Conservation (phyloP, 2,797 vertebrate genomes). For the Tauraco hartlaubi region DNA sequence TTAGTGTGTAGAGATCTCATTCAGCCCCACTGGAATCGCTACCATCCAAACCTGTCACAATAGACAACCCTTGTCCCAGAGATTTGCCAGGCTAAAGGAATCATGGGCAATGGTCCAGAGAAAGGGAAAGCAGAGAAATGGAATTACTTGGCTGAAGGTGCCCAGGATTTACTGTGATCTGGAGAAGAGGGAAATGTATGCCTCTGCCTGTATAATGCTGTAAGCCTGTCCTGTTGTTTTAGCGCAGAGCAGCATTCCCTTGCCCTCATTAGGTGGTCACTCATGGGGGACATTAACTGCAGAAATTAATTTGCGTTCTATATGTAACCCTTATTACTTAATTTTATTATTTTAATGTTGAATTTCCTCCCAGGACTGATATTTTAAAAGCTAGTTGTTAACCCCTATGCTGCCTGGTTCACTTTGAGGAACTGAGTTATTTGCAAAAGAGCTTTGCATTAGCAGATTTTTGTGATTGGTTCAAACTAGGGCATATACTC, state of each 20-base stretch:
- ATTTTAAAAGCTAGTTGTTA: not conserved
- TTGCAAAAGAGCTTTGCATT: not conserved
- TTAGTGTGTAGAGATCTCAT: slow-evolving; percentile 13
- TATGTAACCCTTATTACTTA: not conserved
- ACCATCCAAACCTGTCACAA: slow-evolving; percentile 13
- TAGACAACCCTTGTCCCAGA: slow-evolving; percentile 2
- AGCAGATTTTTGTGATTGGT: not conserved
- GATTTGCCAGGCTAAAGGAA: slow-evolving; percentile 39
- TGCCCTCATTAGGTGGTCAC: not conserved
- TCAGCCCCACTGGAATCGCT: not conserved
- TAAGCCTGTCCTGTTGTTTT: not conserved
- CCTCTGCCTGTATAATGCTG: not conserved
- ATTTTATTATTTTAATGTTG: not conserved
- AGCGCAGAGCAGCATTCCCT: not conserved
- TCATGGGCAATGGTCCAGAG: slow-evolving; percentile 25
- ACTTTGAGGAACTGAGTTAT: not conserved
- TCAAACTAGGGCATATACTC: not conserved
- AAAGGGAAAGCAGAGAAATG: slow-evolving; percentile 27
- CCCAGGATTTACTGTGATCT: slow-evolving; percentile 14
- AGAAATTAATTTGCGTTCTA: not conserved
- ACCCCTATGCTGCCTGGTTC: not conserved
- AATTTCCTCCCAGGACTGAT: not conserved
- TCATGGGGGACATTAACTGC: not conserved
- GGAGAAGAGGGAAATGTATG: not conserved
- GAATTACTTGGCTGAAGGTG: not conserved